phyloP scores from a whole-genome alignment of 2,888 invertebrate species.

The Coleophora deauratella region DNA sequence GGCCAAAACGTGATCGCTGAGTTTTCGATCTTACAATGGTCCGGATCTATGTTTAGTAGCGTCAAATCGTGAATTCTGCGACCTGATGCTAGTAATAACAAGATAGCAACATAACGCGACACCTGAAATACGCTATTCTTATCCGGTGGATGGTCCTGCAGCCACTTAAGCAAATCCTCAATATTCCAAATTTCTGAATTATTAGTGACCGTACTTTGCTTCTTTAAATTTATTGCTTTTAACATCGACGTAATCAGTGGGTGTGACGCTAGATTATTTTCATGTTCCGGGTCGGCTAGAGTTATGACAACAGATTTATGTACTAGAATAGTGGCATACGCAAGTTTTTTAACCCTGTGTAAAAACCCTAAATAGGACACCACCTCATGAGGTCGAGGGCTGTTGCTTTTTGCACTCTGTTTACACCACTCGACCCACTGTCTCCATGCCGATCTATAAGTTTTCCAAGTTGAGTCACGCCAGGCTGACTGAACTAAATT shows the following conservation, averaged over 20 bases:
- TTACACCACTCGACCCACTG: conserved; percentile 3
- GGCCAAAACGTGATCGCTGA: conserved; percentile 6
- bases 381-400: conserved; percentile 3
- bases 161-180: conserved; percentile 5
- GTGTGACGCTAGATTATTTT: not conserved
- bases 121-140: conserved; percentile 7
- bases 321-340: conserved; percentile 13
- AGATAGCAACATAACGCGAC: conserved; percentile 10
- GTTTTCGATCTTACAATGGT: conserved; percentile 1
- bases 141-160: not conserved
- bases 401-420: not conserved
- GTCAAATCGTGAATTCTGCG: conserved; percentile 10
- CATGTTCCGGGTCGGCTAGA: not conserved
- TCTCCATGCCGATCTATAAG: conserved; percentile 4
- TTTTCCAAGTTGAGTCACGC: not conserved
- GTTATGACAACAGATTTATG: conserved; percentile 12
- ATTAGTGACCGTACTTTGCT: too few relatives aligned
- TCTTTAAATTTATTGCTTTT: not conserved
- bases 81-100: conserved; percentile 7
- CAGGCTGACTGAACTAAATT: not conserved
- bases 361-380: conserved; percentile 10
- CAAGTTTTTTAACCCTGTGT: conserved; percentile 5
- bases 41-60: conserved; percentile 3
- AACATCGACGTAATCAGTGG: not conserved
- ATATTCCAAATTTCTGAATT: conserved; percentile 8